phyloP scores from a whole-genome alignment of 2,797 vertebrate species.

The Halcyon chelicuti region DNA sequence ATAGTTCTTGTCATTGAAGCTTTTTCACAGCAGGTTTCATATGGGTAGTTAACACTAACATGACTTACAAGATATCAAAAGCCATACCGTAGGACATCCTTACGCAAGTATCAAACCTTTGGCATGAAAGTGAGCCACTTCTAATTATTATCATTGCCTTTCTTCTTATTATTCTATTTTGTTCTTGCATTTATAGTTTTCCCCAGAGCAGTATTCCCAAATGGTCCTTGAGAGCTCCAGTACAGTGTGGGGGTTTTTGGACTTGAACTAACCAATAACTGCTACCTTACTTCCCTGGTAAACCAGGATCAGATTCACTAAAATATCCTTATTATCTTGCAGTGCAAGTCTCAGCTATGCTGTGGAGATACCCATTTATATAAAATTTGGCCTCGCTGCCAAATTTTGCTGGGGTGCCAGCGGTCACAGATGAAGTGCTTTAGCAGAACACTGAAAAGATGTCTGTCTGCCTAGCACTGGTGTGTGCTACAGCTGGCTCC shows the following conservation, averaged over 20 bases:
- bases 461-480: not conserved
- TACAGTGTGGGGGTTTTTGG: not conserved
- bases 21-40: constrained; percentile 65
- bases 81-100: constrained; percentile 16
- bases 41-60: constrained; percentile 14
- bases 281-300: not conserved
- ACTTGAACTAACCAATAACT: not conserved
- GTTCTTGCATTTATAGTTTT: not conserved
- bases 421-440: not conserved
- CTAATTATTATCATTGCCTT: not conserved
- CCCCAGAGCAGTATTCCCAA: not conserved
- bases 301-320: not conserved
- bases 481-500: not conserved
- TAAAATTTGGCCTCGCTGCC: not conserved
- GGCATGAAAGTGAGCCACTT: not conserved
- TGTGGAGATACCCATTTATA: not conserved
- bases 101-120: constrained; percentile 23
- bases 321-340: constrained; percentile 3
- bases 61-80: not conserved
- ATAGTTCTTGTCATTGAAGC: constrained; percentile 48
- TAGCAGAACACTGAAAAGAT: not conserved
- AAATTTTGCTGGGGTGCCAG: not conserved
- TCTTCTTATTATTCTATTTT: not conserved
- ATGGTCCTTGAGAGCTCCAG: not conserved
- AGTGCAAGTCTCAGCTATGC: constrained; percentile 76